These are phyloP conservation scores for Aplysina aerophoba DNA, from an alignment of 37 sponge, comb jelly and placozoan genomes.

Conservation along the genomic window DNA sequence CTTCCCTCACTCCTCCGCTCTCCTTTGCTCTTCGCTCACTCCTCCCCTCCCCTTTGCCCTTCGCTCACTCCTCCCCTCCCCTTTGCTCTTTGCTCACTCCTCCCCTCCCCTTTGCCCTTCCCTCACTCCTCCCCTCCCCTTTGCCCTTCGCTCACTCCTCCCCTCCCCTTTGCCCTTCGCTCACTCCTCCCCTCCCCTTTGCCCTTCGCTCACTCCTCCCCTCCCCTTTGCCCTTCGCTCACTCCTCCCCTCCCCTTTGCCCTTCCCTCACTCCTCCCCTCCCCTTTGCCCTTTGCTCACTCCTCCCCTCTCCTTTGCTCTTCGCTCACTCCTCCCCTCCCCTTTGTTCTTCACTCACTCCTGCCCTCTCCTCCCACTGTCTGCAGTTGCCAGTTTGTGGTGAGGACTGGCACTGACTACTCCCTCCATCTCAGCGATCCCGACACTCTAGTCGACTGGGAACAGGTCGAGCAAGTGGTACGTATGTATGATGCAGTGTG, in stretches of 20 bases:
- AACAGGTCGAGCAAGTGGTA: constrained; percentile 83
- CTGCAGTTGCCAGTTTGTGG: constrained; percentile 87
- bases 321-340: background rate
- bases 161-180: background rate
- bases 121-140: too few species aligned
- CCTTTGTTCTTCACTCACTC: too few species aligned
- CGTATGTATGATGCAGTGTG: constrained; percentile 11
- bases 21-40: background rate
- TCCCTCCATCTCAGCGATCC: constrained; percentile 66
- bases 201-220: constrained; percentile 1
- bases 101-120: too few species aligned
- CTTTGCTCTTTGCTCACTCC: too few species aligned
- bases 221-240: constrained; percentile 6
- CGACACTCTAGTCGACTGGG: constrained; percentile 82
- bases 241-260: background rate
- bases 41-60: too few species aligned
- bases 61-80: too few species aligned
- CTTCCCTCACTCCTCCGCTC: background rate
- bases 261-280: too few species aligned
- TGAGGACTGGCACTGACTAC: constrained; percentile 69
- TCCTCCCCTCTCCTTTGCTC: background rate
- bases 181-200: constrained; percentile 11
- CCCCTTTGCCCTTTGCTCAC: too few species aligned
- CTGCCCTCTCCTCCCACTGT: background rate
- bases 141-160: background rate